Percentiles rank a stretch among this genome's conserved stretches.
These are phyloP conservation scores for Ophion obscuratus DNA, from an alignment of 2,888 invertebrate species.

Conservation along the genomic window DNA sequence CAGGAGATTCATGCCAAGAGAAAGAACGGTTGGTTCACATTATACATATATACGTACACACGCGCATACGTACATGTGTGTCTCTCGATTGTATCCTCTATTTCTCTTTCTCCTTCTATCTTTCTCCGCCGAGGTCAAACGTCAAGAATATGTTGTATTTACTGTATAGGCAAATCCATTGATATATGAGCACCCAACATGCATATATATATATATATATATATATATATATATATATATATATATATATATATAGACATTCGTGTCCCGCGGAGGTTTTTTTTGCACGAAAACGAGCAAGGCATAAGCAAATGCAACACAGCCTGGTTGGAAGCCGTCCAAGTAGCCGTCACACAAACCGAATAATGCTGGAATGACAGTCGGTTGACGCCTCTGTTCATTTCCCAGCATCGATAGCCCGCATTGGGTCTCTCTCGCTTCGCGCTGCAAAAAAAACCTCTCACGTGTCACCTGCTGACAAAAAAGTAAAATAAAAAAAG, in stretches of 20 bases:
- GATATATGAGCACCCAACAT: background rate
- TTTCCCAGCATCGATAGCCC: background rate
- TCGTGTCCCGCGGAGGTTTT: background rate
- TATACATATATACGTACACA: background rate
- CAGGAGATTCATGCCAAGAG: conserved; percentile 85
- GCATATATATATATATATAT: background rate
- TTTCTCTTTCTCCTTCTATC: background rate
- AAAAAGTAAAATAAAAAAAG: background rate
- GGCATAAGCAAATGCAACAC: conserved; percentile 54
- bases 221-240: background rate
- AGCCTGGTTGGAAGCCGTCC: conserved; percentile 63
- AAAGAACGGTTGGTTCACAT: conserved; percentile 81
- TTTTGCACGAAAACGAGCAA: background rate
- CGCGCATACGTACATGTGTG: background rate
- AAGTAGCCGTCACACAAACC: conserved; percentile 62
- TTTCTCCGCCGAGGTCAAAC: conserved; percentile 3
- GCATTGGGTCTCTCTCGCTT: background rate
- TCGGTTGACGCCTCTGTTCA: conserved; percentile 32
- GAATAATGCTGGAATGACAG: conserved; percentile 58
- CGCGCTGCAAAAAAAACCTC: background rate
- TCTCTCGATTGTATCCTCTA: background rate
- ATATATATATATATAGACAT: background rate
- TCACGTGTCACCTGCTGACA: background rate
- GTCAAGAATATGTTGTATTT: background rate
- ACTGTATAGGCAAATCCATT: background rate